Conservation (phyloP, 2,797 vertebrate species). For the Micropoecilia bifurca region DNA sequence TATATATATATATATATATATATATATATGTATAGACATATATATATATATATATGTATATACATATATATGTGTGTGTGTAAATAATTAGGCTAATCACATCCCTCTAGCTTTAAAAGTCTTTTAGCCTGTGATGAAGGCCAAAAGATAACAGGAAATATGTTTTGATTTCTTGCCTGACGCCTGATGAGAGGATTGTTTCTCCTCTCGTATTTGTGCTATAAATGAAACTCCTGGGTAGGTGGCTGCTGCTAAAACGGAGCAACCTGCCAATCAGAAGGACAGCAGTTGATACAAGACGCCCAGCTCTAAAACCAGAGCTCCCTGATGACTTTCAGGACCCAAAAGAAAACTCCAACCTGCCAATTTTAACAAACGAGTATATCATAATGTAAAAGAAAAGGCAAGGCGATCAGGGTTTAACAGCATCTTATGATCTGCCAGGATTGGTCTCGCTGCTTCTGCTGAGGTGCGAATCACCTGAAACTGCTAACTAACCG, state of each 20-base stretch:
- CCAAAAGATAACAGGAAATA: not conserved
- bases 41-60: too few relatives aligned
- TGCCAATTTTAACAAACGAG: not conserved
- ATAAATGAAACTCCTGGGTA: not conserved
- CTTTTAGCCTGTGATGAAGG: not conserved
- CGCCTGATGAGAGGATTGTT: not conserved
- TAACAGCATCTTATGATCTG: constrained; percentile 1
- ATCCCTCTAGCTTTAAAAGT: not conserved
- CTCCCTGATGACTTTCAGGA: not conserved
- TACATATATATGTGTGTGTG: not conserved
- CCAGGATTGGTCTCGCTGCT: constrained; percentile 6
- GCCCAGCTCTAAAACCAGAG: not conserved
- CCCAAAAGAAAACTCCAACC: not conserved
- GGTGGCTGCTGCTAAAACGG: not conserved
- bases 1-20: not conserved
- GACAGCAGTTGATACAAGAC: not conserved
- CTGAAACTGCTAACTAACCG: constrained; percentile 26
- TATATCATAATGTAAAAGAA: not conserved
- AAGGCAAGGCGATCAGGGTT: not conserved
- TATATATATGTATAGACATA: too few relatives aligned
- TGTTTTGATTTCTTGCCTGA: not conserved
- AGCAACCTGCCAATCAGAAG: not conserved
- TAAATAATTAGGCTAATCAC: not conserved
- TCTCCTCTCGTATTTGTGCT: not conserved
- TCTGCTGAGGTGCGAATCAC: constrained; percentile 4